phyloP scores from a whole-genome alignment of 1,140 invertebrate genomes.

The Aphelinus atriplicis region DNA sequence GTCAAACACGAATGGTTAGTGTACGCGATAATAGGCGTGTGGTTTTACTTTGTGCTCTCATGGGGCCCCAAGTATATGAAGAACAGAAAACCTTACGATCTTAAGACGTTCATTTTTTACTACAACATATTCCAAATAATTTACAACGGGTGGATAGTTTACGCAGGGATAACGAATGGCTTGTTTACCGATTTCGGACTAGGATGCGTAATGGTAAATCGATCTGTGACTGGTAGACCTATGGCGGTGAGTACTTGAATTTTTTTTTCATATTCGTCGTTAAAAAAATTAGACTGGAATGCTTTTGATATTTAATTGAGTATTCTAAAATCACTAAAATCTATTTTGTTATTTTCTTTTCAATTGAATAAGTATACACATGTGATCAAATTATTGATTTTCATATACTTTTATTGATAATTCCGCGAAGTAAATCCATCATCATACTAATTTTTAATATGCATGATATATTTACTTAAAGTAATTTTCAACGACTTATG shows the following conservation, averaged over 20 bases:
- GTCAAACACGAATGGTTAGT: conserved; percentile 68
- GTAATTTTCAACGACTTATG: too few relatives aligned
- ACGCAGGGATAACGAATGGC: conserved; percentile 54
- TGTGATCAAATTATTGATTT: too few relatives aligned
- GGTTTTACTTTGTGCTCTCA: conserved; percentile 65
- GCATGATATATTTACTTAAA: too few relatives aligned
- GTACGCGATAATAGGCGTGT: conserved; percentile 61
- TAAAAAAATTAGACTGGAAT: too few relatives aligned
- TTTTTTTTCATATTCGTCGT: too few relatives aligned
- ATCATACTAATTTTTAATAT: too few relatives aligned
- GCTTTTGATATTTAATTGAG: too few relatives aligned
- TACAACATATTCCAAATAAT: conserved; percentile 73
- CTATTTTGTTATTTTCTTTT: too few relatives aligned
- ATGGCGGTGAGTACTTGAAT: conserved; percentile 45
- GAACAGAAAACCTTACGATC: conserved; percentile 68
- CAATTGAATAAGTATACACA: too few relatives aligned
- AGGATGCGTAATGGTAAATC: conserved; percentile 49
- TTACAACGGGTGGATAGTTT: conserved; percentile 64
- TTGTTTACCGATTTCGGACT: conserved; percentile 48
- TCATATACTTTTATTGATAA: too few relatives aligned
- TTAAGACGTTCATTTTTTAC: conserved; percentile 67
- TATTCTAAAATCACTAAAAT: too few relatives aligned
- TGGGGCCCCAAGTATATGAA: conserved; percentile 71
- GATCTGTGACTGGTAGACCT: conserved; percentile 24
- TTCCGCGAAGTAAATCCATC: too few relatives aligned